A percentile compares a stretch with the other conserved stretches of the same genome.
Evolutionary conservation across 2,888 invertebrate species (phyloP).

Genomic region (Ophioninae sp.): DNA sequence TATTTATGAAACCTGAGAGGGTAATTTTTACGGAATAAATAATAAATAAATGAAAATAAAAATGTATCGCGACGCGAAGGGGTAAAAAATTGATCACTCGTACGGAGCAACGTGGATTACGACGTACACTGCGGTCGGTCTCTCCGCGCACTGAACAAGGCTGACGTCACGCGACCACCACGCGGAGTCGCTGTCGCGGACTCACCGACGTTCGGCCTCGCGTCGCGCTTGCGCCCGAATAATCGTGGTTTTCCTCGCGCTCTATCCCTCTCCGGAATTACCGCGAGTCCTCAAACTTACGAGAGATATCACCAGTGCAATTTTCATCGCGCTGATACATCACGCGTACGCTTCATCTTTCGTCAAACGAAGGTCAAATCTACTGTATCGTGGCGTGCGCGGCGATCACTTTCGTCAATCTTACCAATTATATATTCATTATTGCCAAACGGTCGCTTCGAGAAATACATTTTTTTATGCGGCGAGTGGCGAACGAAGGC

Average conservation of each 20-base stretch:
- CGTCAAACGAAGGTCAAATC: not conserved
- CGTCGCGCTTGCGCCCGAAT: conserved; percentile 75
- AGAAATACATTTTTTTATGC: too few species aligned
- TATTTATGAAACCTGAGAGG: not conserved
- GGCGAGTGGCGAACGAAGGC: too few species aligned
- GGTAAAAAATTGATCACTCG: conserved; percentile 35
- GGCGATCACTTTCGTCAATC: too few species aligned
- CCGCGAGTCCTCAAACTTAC: conserved; percentile 17
- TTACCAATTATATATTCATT: too few species aligned
- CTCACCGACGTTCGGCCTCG: conserved; percentile 65
- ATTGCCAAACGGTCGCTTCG: too few species aligned
- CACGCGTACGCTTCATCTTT: not conserved
- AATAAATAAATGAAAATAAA: conserved; percentile 20
- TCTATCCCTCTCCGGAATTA: conserved; percentile 28
- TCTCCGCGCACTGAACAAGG: conserved; percentile 79
- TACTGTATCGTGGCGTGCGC: too few species aligned
- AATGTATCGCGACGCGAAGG: conserved; percentile 24
- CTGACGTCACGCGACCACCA: conserved; percentile 80
- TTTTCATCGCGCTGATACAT: conserved; percentile 14
- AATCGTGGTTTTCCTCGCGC: conserved; percentile 22
- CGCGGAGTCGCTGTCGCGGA: conserved; percentile 78
- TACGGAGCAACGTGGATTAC: conserved; percentile 73
- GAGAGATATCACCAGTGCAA: conserved; percentile 6
- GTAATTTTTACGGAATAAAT: not conserved
- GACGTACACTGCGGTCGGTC: conserved; percentile 80